Evolutionary conservation across 1,140 invertebrate genomes (phyloP).

Genomic region (Saccostrea cuccullata): DNA sequence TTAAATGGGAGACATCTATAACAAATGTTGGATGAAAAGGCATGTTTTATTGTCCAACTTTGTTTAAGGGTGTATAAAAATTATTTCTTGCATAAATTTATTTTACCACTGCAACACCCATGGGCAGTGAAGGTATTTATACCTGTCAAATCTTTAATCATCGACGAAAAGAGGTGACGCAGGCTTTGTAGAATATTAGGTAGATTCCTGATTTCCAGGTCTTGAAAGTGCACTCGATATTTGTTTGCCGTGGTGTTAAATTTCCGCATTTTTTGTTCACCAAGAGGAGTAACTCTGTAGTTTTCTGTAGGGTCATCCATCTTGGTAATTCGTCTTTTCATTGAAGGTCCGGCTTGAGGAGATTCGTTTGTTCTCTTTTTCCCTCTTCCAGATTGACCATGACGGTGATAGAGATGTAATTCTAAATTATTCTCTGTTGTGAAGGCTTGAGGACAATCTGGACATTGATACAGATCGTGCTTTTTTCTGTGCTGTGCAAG

Average conservation of each 20-base stretch:
- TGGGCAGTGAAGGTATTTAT: constrained; percentile 29
- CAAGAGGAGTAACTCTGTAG: neutral
- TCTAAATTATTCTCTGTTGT: constrained; percentile 28
- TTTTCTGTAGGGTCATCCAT: neutral
- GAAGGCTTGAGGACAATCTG: constrained; percentile 37
- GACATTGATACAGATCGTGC: constrained; percentile 27
- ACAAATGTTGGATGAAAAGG: constrained; percentile 4
- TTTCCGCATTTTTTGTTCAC: constrained; percentile 42
- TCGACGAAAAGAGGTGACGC: constrained; percentile 22
- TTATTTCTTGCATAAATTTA: constrained; percentile 23
- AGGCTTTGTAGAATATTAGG: constrained; percentile 38
- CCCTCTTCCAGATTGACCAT: neutral
- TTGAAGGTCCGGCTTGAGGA: neutral
- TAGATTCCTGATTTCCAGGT: constrained; percentile 32
- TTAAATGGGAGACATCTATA: no score
- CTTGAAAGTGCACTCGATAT: constrained; percentile 36
- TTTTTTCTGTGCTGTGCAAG: neutral
- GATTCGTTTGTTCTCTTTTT: neutral
- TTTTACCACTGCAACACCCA: neutral
- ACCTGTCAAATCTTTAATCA: constrained; percentile 26
- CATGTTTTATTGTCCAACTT: constrained; percentile 35
- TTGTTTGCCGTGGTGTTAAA: constrained; percentile 25
- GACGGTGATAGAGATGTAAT: no score
- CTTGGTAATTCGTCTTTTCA: constrained; percentile 7
- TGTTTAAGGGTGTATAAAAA: neutral